These are phyloP conservation scores for Ficedula albicollis DNA, from an alignment of 2,797 vertebrate species.

Conservation along the genomic window DNA sequence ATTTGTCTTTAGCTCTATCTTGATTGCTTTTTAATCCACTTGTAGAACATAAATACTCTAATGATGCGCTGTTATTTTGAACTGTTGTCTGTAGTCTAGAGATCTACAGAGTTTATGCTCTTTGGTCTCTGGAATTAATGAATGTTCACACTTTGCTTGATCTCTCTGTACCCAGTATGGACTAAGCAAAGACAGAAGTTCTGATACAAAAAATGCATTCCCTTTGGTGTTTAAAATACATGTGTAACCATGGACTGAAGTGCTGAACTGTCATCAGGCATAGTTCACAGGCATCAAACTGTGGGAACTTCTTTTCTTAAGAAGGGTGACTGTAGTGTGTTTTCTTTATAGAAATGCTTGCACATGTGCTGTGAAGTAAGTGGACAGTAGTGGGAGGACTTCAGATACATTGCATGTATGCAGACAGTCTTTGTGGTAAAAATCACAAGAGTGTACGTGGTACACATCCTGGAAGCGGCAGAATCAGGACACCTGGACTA, in stretches of 20 bases:
- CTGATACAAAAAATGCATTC: background rate
- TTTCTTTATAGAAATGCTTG: background rate
- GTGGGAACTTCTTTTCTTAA: background rate
- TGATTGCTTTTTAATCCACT: background rate
- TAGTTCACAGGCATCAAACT: background rate
- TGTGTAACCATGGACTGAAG: background rate
- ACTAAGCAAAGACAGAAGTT: background rate
- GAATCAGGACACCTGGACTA: background rate
- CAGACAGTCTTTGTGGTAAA: background rate
- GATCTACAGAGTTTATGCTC: background rate
- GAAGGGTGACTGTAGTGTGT: background rate
- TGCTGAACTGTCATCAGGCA: background rate
- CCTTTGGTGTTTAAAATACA: background rate
- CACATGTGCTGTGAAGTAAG: background rate
- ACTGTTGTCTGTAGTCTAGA: background rate
- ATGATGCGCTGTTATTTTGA: background rate
- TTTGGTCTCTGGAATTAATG: background rate
- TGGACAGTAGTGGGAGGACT: background rate
- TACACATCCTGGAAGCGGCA: background rate
- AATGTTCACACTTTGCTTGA: background rate
- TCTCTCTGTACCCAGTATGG: background rate
- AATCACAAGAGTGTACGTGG: fast-evolving
- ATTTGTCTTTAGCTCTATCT: background rate
- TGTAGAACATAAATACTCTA: background rate
- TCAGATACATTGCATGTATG: background rate